Evolutionary conservation across 2,113 vertebrate genomes (phyloP).

Genomic region (Phocoena sinus): DNA sequence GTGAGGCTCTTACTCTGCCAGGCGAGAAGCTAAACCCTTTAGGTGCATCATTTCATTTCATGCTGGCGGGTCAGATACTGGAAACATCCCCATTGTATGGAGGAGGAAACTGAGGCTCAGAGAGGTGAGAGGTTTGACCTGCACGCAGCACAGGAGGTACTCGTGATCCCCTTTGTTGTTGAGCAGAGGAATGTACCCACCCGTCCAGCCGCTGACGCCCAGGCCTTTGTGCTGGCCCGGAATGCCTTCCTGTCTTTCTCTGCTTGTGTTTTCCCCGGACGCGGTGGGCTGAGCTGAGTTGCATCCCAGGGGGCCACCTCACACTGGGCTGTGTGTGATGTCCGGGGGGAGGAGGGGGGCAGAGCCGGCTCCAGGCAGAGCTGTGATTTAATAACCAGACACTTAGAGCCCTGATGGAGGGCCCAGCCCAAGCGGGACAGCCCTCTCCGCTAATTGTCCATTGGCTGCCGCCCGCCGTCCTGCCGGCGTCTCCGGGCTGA

Average conservation of each 20-base stretch:
- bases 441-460: slow-evolving; percentile 72
- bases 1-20: neutral
- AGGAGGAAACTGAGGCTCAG: neutral
- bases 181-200: slow-evolving; percentile 30
- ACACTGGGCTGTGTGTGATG: slow-evolving; percentile 1
- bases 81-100: neutral
- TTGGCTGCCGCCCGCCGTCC: slow-evolving; percentile 62
- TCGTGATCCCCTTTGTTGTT: neutral
- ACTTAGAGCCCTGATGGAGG: slow-evolving; percentile 56
- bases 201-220: slow-evolving; percentile 44
- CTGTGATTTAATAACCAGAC: slow-evolving; percentile 75
- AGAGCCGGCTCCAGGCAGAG: slow-evolving; percentile 61
- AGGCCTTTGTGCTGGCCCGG: slow-evolving; percentile 52
- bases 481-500: slow-evolving; percentile 69
- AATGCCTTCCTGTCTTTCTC: slow-evolving; percentile 69
- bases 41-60: accelerated
- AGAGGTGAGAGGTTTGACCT: neutral
- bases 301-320: slow-evolving; percentile 55
- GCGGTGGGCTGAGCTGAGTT: slow-evolving; percentile 44
- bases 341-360: slow-evolving; percentile 5
- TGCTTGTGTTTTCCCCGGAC: slow-evolving; percentile 51
- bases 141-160: neutral
- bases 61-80: neutral
- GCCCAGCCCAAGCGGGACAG: slow-evolving; percentile 45
- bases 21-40: neutral